phyloP scores from a whole-genome alignment of 2,797 vertebrate species.

The Gastrophryne carolinensis region DNA sequence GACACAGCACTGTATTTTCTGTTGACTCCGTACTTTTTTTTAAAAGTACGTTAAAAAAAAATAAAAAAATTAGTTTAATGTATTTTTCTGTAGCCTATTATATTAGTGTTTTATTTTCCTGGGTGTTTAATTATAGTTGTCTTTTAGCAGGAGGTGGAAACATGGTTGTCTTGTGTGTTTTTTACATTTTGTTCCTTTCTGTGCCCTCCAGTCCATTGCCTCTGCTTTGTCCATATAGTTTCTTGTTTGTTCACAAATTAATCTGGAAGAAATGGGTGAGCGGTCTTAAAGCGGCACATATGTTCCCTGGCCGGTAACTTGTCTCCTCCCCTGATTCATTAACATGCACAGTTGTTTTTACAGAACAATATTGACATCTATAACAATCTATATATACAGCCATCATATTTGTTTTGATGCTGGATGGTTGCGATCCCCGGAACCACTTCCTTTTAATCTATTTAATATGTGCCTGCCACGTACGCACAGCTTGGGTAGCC shows the following conservation, averaged over 20 bases:
- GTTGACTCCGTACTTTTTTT: too few species aligned
- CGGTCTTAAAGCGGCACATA: conserved; percentile 86
- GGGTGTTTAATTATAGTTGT: too few species aligned
- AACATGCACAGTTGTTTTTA: conserved; percentile 63
- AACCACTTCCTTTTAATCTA: conserved; percentile 69
- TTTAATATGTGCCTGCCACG: conserved; percentile 43
- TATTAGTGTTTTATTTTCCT: too few species aligned
- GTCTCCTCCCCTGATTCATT: conserved; percentile 67
- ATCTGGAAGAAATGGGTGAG: too few species aligned
- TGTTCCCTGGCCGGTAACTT: conserved; percentile 77
- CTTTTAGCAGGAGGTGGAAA: too few species aligned
- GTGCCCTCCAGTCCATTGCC: conserved; percentile 4
- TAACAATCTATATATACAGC: conserved; percentile 38
- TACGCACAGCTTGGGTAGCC: not conserved
- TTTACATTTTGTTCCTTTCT: not conserved
- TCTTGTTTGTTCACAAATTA: conserved; percentile 78
- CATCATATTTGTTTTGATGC: conserved; percentile 62
- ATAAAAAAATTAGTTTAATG: too few species aligned
- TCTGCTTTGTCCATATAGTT: conserved; percentile 18
- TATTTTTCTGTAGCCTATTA: too few species aligned
- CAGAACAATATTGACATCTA: conserved; percentile 65
- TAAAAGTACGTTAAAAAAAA: too few species aligned
- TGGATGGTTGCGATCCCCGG: conserved; percentile 69
- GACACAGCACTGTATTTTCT: too few species aligned
- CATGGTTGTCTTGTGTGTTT: too few species aligned